Conservation (phyloP, 2,888 invertebrate species). For the Perizoma affinitatum region DNA sequence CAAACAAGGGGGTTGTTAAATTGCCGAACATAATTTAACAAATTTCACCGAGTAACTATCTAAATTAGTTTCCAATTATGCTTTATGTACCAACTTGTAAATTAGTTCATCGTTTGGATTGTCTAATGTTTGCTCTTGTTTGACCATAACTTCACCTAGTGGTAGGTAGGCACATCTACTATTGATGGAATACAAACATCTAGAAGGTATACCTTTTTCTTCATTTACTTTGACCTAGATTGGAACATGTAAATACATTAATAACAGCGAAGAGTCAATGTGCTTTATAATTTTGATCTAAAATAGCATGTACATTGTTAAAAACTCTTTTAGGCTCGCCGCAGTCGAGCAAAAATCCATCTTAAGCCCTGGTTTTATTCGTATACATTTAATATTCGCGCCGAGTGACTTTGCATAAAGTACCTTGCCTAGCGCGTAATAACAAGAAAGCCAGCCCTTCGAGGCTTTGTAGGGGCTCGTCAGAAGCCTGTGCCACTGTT, state of each 20-base stretch:
- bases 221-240: neutral
- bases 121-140: too few species aligned
- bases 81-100: neutral
- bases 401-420: conserved; percentile 25
- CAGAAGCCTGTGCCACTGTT: conserved; percentile 1
- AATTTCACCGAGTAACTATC: too few species aligned
- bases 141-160: too few species aligned
- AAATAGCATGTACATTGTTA: too few species aligned
- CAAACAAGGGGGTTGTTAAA: conserved; percentile 5
- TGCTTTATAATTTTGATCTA: too few species aligned
- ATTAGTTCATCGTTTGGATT: neutral
- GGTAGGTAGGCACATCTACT: too few species aligned
- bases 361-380: conserved; percentile 2
- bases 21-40: conserved; percentile 7
- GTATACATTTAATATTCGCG: conserved; percentile 18
- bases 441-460: conserved; percentile 8
- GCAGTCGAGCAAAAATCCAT: neutral
- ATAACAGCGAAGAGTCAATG: too few species aligned
- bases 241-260: too few species aligned
- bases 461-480: conserved; percentile 10
- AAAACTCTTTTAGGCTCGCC: neutral
- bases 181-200: neutral
- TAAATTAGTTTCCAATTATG: conserved; percentile 1
- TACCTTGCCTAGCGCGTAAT: conserved; percentile 11
- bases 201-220: neutral